These are phyloP conservation scores for Orchesellides sinensis DNA, from an alignment of 2,888 invertebrate genomes.

Conservation along the genomic window DNA sequence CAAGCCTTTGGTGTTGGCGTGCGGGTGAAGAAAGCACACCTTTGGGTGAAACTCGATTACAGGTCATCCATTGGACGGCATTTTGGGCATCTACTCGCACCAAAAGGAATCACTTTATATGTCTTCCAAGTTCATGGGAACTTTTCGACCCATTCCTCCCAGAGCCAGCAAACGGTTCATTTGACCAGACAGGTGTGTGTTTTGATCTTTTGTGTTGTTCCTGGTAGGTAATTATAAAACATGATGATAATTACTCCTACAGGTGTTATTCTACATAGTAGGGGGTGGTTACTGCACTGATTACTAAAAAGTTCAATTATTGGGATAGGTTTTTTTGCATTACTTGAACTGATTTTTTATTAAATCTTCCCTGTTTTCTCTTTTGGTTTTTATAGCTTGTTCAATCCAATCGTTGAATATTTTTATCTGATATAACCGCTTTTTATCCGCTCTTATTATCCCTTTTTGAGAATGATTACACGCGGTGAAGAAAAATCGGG, in stretches of 20 bases:
- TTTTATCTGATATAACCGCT: background rate
- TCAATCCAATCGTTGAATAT: too few species aligned
- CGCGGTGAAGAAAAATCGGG: slow-evolving; percentile 17
- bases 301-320: background rate
- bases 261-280: background rate
- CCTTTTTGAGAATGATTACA: background rate
- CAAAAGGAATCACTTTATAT: slow-evolving; percentile 83
- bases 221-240: background rate
- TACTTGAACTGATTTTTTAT: background rate
- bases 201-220: background rate
- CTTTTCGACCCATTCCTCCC: slow-evolving; percentile 59
- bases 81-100: slow-evolving; percentile 76
- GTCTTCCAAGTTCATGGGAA: slow-evolving; percentile 81
- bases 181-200: slow-evolving; percentile 54
- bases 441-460: background rate
- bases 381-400: too few species aligned
- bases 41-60: slow-evolving; percentile 85
- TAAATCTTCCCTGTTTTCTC: too few species aligned
- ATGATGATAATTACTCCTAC: slow-evolving; percentile 14
- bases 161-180: slow-evolving; percentile 57
- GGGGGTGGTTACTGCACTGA: background rate
- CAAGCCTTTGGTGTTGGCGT: slow-evolving; percentile 79
- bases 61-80: slow-evolving; percentile 76
- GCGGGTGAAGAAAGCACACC: slow-evolving; percentile 86
- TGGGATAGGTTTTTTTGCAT: background rate